Base-by-base conservation (phyloP, 2,888 invertebrate genomes). In the Odontocolon sp. region DNA sequence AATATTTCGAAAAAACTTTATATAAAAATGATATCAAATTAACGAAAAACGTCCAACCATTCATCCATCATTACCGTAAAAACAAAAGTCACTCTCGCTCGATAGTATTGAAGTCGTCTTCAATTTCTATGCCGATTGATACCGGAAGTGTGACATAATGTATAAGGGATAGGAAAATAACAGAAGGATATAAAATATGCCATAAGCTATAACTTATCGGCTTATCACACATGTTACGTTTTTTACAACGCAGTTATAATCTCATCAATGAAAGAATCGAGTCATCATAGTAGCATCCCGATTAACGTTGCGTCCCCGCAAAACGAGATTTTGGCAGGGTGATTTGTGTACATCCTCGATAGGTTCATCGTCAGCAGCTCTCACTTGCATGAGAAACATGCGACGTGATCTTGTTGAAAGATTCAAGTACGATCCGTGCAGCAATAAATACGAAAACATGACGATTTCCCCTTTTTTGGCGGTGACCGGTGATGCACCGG, bases 371-470 rank as follows among this genome's bases (percentile, higher is more conserved):
- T 93, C 92, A 0, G 93, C 93, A 0, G 92, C 90, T 75, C 91
- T 91, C 23, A 92, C 81, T 88, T 93, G 92, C 0, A 92, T 86
- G 2, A 93, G 90, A 74, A 93, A 91, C 93, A 93, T 93, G 5
- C 93, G 88, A 0, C 93, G 89, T 0, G 91, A 86, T 11, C 90
- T 84, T 0, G 81, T 79, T 0, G 92, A 92, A 3, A 84, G 78
- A 85, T 93, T 93, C 14, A 91, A 82, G 4, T 92, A 92, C 52
- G 93, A 93, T 42, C 93, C 93, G 81, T 93, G 93, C 23, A 93
- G 87, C 36, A 93, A 87, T 4, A 93, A 89, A 82, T 93, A 93
- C 0, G 93, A 93, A 85, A 93, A 93, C 16, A 93, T 87, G 0
- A 93, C 90, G n/a, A 93, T 87, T 70, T 93, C 93, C 0, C 93